A percentile compares a stretch with the other conserved stretches of the same genome.
Conservation (phyloP, 2,888 invertebrate genomes). For the Pyrrhia umbra region DNA sequence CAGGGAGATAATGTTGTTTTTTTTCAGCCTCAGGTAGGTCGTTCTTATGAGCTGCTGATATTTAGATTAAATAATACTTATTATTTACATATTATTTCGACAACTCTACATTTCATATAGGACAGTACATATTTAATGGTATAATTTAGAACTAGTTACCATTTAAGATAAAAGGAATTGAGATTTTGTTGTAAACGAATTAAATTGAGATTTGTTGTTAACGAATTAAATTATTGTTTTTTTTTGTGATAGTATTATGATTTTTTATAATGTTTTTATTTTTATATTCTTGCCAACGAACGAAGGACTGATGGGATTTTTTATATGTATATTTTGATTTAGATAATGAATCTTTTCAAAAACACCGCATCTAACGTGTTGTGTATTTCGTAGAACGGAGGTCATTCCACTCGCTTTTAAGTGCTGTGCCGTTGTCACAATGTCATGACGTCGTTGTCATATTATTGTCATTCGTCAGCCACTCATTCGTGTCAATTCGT, state of each 20-base stretch:
- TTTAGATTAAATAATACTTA: background rate
- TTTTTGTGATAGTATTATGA: slow-evolving; percentile 19
- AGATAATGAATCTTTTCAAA: slow-evolving; percentile 54
- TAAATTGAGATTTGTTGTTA: slow-evolving; percentile 17
- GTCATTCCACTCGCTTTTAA: slow-evolving; percentile 83
- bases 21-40: too few relatives aligned
- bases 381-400: slow-evolving; percentile 70
- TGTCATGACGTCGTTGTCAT: slow-evolving; percentile 64
- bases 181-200: slow-evolving; percentile 33
- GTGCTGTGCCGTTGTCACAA: slow-evolving; percentile 71
- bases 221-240: slow-evolving; percentile 27
- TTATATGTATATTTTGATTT: slow-evolving; percentile 66
- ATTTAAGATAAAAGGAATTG: slow-evolving; percentile 35
- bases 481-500: slow-evolving; percentile 62
- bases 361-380: slow-evolving; percentile 65
- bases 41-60: too few relatives aligned
- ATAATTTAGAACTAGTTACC: slow-evolving; percentile 17
- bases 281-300: slow-evolving; percentile 64
- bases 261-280: slow-evolving; percentile 33
- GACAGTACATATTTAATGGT: background rate
- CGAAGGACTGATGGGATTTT: slow-evolving; percentile 46
- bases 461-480: slow-evolving; percentile 38
- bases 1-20: too few relatives aligned
- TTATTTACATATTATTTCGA: background rate
- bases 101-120: background rate